phyloP scores from a whole-genome alignment of 2,113 vertebrate genomes.

The Diadophis punctatus region DNA sequence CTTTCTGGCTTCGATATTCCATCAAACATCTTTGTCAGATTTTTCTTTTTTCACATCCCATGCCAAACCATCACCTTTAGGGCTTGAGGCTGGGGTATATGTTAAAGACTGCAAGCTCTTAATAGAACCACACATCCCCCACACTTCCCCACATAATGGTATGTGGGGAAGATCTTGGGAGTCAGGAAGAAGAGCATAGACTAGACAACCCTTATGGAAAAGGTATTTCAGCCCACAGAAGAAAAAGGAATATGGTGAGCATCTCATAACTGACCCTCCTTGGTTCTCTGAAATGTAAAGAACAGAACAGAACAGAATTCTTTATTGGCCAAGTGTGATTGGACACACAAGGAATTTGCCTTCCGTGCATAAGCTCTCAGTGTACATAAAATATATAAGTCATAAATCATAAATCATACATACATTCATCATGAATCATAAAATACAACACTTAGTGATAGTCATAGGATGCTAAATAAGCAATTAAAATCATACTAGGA shows the following conservation, averaged over 20 bases:
- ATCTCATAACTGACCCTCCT: neutral
- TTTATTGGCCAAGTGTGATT: too few relatives aligned
- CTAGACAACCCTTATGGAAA: neutral
- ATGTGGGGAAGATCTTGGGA: neutral
- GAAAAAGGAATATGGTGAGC: neutral
- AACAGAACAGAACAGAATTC: too few relatives aligned
- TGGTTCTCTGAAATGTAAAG: neutral
- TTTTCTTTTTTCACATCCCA: neutral
- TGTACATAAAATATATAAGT: too few relatives aligned
- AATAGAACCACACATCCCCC: neutral
- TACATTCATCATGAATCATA: too few relatives aligned
- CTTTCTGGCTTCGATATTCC: neutral
- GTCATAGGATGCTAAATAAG: too few relatives aligned
- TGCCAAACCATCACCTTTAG: neutral
- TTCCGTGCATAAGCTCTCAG: too few relatives aligned
- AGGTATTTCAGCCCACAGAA: neutral
- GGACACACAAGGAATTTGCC: too few relatives aligned
- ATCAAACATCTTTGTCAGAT: neutral
- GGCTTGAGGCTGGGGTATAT: neutral
- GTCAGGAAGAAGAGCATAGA: neutral
- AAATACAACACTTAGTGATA: too few relatives aligned
- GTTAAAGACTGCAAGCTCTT: neutral
- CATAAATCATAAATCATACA: too few relatives aligned
- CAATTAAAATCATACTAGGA: too few relatives aligned
- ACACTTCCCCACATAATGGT: neutral